phyloP scores from a whole-genome alignment of 2,797 vertebrate species.

The Coilia nasus region DNA sequence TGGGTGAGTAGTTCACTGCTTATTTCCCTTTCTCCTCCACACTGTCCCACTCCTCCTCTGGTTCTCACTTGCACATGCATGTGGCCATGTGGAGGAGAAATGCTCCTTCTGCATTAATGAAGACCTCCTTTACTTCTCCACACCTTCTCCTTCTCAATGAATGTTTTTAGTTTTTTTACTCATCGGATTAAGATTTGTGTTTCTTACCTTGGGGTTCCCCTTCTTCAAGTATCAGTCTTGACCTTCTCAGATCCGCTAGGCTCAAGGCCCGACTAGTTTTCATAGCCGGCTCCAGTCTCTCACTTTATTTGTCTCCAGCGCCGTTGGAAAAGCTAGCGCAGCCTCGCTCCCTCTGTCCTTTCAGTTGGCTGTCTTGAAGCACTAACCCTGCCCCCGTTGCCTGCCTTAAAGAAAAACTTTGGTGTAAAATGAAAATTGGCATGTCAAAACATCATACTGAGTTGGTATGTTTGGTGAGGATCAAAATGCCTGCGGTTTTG shows the following conservation, averaged over 20 bases:
- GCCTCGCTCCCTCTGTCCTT: slow-evolving; percentile 13
- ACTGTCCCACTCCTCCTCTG: background rate
- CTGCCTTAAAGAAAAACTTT: too few species aligned
- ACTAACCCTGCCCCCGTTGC: background rate
- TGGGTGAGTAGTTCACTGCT: slow-evolving; percentile 32
- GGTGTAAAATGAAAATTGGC: too few species aligned
- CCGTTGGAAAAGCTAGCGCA: slow-evolving; percentile 46
- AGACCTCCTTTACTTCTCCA: background rate
- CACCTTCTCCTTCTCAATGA: background rate
- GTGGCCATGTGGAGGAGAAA: background rate
- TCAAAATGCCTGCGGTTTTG: too few species aligned
- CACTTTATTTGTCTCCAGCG: slow-evolving; percentile 31
- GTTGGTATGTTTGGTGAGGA: too few species aligned
- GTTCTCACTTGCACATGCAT: background rate
- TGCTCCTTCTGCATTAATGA: slow-evolving; percentile 19
- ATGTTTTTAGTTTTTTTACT: slow-evolving; percentile 25
- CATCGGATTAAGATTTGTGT: background rate
- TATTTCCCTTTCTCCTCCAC: background rate
- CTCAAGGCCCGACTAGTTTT: slow-evolving; percentile 46
- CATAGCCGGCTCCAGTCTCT: slow-evolving; percentile 32
- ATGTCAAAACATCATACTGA: too few species aligned
- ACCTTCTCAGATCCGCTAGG: too few species aligned
- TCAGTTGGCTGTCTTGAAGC: slow-evolving; percentile 12
- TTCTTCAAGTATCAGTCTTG: background rate
- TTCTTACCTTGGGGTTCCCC: slow-evolving; percentile 13